phyloP scores from a whole-genome alignment of 2,888 invertebrate genomes.

The Nomada lathburiana region DNA sequence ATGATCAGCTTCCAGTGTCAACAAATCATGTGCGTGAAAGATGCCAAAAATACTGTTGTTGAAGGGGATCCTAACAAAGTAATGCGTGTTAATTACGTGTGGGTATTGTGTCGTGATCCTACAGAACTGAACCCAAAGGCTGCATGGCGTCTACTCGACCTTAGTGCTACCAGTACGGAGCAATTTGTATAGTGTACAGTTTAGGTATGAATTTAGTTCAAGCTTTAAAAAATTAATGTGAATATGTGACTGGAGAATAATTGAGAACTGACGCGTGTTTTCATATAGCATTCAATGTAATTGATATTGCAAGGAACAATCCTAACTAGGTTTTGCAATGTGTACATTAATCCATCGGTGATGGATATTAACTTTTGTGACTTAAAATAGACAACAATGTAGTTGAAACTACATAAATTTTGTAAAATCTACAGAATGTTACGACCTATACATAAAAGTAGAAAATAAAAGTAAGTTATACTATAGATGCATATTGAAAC shows the following conservation, averaged over 20 bases:
- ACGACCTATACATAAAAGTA: slow-evolving; percentile 13
- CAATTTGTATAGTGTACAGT: slow-evolving; percentile 89
- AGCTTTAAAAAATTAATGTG: slow-evolving; percentile 48
- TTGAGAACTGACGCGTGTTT: slow-evolving; percentile 19
- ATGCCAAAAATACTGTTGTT: slow-evolving; percentile 92
- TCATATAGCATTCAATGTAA: slow-evolving; percentile 23
- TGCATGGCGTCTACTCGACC: slow-evolving; percentile 97
- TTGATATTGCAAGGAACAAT: slow-evolving; percentile 14
- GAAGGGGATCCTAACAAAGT: slow-evolving; percentile 98
- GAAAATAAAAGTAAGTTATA: slow-evolving; percentile 23
- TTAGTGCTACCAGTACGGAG: slow-evolving; percentile 94
- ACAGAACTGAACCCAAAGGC: slow-evolving; percentile 96
- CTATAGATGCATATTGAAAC: slow-evolving; percentile 11
- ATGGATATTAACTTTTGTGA: slow-evolving; percentile 11
- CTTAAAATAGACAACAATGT: slow-evolving; percentile 15
- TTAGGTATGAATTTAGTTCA: slow-evolving; percentile 26
- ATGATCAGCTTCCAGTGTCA: slow-evolving; percentile 98
- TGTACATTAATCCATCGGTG: slow-evolving; percentile 14
- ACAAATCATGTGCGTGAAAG: slow-evolving; percentile 97
- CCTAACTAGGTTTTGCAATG: slow-evolving; percentile 1
- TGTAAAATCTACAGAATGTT: slow-evolving; percentile 17
- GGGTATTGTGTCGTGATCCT: slow-evolving; percentile 98
- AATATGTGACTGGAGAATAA: slow-evolving; percentile 38
- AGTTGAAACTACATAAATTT: slow-evolving; percentile 15
- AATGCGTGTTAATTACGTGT: slow-evolving; percentile 97